These are phyloP conservation scores for Mesoligia furuncula DNA, from an alignment of 2,888 invertebrate genomes.

Conservation along the genomic window DNA sequence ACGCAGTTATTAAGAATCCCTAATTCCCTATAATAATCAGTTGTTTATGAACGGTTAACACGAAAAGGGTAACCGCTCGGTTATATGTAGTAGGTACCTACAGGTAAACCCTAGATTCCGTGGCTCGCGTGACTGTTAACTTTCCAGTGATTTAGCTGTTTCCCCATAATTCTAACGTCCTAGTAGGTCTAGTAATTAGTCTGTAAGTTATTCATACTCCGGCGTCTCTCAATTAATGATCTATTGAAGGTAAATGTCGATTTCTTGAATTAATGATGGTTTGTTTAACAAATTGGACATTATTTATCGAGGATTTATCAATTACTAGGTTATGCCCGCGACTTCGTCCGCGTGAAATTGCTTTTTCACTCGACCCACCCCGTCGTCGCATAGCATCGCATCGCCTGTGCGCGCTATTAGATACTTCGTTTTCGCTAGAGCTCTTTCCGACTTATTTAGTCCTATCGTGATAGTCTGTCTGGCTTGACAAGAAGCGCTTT, in stretches of 20 bases:
- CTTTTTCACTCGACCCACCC: background rate
- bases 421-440: background rate
- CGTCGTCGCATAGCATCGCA: too few relatives aligned
- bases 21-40: constrained; percentile 38
- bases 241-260: constrained; percentile 8
- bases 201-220: constrained; percentile 18
- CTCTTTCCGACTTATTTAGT: too few relatives aligned
- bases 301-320: background rate
- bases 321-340: background rate
- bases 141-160: constrained; percentile 46
- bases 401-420: background rate
- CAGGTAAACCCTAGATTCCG: constrained; percentile 46
- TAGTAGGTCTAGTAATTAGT: constrained; percentile 43
- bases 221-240: constrained; percentile 21
- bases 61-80: constrained; percentile 27
- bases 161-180: constrained; percentile 29
- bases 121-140: constrained; percentile 38
- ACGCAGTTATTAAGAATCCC: constrained; percentile 21
- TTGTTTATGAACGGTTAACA: constrained; percentile 33
- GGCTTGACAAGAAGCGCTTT: background rate
- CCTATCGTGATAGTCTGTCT: background rate
- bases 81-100: constrained; percentile 10
- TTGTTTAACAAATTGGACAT: too few relatives aligned
- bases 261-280: constrained; percentile 1
- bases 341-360: background rate